Evolutionary conservation across 2,797 vertebrate genomes (phyloP).

Genomic region (Picus viridis): DNA sequence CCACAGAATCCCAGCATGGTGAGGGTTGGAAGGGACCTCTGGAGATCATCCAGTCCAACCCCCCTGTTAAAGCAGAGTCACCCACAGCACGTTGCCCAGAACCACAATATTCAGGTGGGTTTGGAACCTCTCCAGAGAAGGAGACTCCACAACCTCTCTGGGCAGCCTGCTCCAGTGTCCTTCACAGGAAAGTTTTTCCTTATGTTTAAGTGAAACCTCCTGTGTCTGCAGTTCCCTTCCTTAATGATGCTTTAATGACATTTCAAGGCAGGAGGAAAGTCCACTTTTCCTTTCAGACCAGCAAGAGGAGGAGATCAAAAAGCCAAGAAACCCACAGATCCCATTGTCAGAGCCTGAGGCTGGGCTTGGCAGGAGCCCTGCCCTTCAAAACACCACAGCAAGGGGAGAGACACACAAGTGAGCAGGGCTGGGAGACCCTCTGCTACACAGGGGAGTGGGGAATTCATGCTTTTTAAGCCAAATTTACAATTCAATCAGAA

Average conservation of each 20-base stretch:
- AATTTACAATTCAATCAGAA: background rate
- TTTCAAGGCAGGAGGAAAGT: background rate
- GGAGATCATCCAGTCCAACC: too few relatives aligned
- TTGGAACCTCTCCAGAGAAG: too few relatives aligned
- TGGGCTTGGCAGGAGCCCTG: background rate
- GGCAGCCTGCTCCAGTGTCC: too few relatives aligned
- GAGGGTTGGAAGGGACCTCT: too few relatives aligned
- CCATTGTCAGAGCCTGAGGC: background rate
- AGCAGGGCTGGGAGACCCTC: background rate
- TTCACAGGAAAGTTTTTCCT: too few relatives aligned
- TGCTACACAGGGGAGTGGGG: rapidly evolving
- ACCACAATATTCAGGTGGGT: too few relatives aligned
- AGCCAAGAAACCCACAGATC: background rate
- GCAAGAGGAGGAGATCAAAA: background rate
- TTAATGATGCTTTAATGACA: background rate
- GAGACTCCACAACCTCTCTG: too few relatives aligned
- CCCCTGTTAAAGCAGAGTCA: too few relatives aligned
- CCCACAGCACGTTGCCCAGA: too few relatives aligned
- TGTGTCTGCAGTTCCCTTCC: background rate
- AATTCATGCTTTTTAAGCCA: background rate
- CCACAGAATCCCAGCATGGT: too few relatives aligned
- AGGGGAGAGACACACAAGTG: background rate
- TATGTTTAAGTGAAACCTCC: too few relatives aligned
- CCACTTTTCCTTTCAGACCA: background rate
- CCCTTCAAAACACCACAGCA: background rate